Percentiles rank a stretch among this genome's conserved stretches.
phyloP scores from a whole-genome alignment of 35 echinoderm and acorn worm species.

The Heliocidaris tuberculata region DNA sequence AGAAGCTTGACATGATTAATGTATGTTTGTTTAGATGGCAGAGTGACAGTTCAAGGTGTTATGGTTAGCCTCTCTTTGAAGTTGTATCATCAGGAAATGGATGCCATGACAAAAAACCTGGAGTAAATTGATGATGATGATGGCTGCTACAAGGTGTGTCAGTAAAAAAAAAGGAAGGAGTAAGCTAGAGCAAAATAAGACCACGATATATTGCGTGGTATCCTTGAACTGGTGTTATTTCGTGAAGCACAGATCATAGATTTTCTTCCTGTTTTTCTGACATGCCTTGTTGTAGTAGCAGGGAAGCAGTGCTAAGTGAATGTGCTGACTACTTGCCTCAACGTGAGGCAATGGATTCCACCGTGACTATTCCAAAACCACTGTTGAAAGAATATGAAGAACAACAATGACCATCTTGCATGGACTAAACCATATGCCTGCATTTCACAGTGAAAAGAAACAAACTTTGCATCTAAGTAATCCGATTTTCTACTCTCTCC shows the following conservation, averaged over 20 bases:
- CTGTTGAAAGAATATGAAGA: background rate
- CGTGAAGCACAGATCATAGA: background rate
- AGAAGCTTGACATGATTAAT: background rate
- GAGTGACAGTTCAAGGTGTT: background rate
- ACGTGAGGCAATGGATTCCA: background rate
- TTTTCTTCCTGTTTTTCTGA: background rate
- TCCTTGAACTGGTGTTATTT: background rate
- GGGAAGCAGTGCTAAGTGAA: background rate
- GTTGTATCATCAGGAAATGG: background rate
- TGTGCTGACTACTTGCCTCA: background rate
- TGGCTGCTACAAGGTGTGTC: background rate
- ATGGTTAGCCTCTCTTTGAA: background rate
- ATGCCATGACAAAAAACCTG: background rate
- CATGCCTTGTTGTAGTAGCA: background rate
- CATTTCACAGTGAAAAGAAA: background rate
- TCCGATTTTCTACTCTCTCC: background rate
- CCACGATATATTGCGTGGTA: too few species aligned
- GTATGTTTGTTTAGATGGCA: background rate
- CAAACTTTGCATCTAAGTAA: background rate
- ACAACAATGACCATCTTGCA: background rate
- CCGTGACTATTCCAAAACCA: background rate
- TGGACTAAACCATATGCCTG: background rate
- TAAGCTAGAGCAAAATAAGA: background rate
- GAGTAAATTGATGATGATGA: background rate
- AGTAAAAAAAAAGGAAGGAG: background rate